These are phyloP conservation scores for Trichonephila clavipes DNA, from an alignment of 1,140 invertebrate genomes.

Conservation along the genomic window DNA sequence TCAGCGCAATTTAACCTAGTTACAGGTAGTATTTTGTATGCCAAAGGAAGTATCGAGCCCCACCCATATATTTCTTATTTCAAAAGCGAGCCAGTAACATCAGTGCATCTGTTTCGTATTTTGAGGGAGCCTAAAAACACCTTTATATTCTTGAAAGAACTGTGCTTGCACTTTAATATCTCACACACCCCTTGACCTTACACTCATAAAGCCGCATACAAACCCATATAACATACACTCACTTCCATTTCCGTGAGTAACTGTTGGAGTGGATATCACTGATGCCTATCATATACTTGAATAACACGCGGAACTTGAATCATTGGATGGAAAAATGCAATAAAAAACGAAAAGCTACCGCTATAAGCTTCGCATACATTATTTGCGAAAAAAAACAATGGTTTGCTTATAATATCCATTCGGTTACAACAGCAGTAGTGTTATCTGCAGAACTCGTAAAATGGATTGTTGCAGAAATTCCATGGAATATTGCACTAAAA, in stretches of 20 bases:
- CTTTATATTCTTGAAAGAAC: not conserved
- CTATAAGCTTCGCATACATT: conserved; percentile 46
- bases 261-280: not conserved
- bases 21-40: not conserved
- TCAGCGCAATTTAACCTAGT: not conserved
- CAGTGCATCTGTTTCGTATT: not conserved
- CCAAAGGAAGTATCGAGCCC: not conserved
- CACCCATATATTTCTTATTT: not conserved
- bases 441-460: not conserved
- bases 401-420: not conserved
- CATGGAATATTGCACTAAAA: not conserved
- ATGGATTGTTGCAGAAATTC: not conserved
- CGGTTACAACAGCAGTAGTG: not conserved
- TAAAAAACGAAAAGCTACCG: not conserved
- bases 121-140: not conserved
- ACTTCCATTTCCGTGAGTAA: conserved; percentile 45
- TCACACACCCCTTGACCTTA: conserved; percentile 51
- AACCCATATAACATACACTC: conserved; percentile 13
- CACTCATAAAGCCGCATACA: conserved; percentile 35
- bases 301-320: not conserved
- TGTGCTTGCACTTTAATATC: not conserved
- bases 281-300: conserved; percentile 32
- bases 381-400: conserved; percentile 41
- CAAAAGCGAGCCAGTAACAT: not conserved
- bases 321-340: conserved; percentile 26